Conservation (phyloP, 2,113 vertebrate species). For the Butorides virescens region DNA sequence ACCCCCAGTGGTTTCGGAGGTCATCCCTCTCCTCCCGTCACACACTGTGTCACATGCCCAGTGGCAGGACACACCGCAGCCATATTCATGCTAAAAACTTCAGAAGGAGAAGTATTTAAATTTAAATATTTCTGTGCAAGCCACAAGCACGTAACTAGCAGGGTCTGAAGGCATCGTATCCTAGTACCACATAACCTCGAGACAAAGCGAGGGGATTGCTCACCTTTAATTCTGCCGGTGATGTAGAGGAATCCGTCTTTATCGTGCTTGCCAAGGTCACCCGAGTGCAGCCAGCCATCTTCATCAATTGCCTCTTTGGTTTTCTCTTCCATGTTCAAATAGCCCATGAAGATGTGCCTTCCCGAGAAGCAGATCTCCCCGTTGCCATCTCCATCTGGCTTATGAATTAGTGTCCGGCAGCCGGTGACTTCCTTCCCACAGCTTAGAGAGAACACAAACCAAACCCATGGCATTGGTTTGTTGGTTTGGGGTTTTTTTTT, state of each 20-base stretch:
- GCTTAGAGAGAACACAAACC: slow-evolving; percentile 53
- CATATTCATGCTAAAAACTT: rapidly evolving
- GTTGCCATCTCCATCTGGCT: slow-evolving; percentile 70
- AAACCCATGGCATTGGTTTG: background rate
- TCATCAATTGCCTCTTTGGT: slow-evolving; percentile 82
- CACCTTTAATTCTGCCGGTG: slow-evolving; percentile 94
- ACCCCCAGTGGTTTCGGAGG: background rate
- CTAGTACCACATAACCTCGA: rapidly evolving
- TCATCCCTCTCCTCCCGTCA: background rate
- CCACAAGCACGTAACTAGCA: background rate
- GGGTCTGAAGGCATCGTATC: rapidly evolving
- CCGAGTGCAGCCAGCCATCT: slow-evolving; percentile 91
- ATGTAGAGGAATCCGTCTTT: slow-evolving; percentile 85
- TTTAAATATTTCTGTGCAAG: too few species aligned
- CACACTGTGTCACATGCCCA: background rate
- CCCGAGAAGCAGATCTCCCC: slow-evolving; percentile 93
- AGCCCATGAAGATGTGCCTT: slow-evolving; percentile 95
- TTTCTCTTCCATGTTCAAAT: slow-evolving; percentile 83
- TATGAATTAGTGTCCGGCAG: slow-evolving; percentile 80
- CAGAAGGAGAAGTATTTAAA: background rate
- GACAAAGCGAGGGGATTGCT: rapidly evolving
- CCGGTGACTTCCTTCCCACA: slow-evolving; percentile 85
- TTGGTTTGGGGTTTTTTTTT: background rate
- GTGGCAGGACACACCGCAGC: background rate
- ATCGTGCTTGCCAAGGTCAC: slow-evolving; percentile 87